Evolutionary conservation across 2,888 invertebrate genomes (phyloP).

Genomic region (Euphydryas editha): DNA sequence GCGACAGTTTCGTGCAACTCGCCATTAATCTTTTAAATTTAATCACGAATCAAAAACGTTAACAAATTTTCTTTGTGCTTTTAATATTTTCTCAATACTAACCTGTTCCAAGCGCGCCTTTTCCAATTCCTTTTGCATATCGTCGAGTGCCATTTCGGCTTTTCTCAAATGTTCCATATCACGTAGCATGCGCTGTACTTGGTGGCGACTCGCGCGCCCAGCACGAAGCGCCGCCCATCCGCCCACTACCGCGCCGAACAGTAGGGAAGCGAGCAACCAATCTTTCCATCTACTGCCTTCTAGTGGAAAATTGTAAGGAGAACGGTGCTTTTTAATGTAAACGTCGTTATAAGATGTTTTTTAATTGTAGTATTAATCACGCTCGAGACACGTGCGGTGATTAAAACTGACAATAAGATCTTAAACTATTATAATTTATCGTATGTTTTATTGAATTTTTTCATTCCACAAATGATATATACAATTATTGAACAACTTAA

Average conservation of each 20-base stretch:
- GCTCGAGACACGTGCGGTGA: background rate
- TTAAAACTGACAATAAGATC: slow-evolving; percentile 2
- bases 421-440: background rate
- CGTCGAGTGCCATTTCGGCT: slow-evolving; percentile 93
- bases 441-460: background rate
- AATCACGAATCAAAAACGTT: no score
- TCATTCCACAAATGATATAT: background rate
- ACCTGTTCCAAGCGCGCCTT: slow-evolving; percentile 90
- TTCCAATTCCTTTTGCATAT: slow-evolving; percentile 93
- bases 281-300: slow-evolving; percentile 95
- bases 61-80: no score
- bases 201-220: slow-evolving; percentile 92
- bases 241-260: slow-evolving; percentile 93
- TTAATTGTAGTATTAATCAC: background rate
- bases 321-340: background rate
- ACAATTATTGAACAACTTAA: background rate
- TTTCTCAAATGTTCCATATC: slow-evolving; percentile 96
- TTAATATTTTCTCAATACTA: slow-evolving; percentile 19
- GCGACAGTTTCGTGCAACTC: no score
- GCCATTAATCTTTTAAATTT: no score
- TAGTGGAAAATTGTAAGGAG: slow-evolving; percentile 50
- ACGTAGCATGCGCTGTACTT: slow-evolving; percentile 95
- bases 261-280: slow-evolving; percentile 91
- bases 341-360: background rate
- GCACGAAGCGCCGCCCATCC: slow-evolving; percentile 97